Conservation (phyloP, 2,113 vertebrate species). For the Gymnogyps californianus region DNA sequence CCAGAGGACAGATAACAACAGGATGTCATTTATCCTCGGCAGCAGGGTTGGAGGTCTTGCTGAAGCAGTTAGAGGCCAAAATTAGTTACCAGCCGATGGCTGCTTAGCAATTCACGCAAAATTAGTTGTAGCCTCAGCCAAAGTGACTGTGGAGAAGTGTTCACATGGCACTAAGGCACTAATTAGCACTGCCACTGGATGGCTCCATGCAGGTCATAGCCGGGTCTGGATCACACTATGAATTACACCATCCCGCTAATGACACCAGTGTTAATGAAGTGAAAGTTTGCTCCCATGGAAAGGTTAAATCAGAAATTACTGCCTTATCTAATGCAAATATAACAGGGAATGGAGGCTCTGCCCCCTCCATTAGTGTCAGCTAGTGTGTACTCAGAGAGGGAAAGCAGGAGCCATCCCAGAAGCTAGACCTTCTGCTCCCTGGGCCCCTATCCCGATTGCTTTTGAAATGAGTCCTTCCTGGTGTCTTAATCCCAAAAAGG, state of each 20-base stretch:
- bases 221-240: not conserved
- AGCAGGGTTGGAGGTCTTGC: not conserved
- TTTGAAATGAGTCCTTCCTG: not conserved
- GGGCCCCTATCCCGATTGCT: accelerated
- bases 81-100: not conserved
- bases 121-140: not conserved
- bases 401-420: not conserved
- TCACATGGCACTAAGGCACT: not conserved
- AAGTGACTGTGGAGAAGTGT: not conserved
- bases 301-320: not conserved
- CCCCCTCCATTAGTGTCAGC: not conserved
- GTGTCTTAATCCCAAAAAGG: not conserved
- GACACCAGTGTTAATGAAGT: not conserved
- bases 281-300: not conserved
- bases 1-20: slow-evolving; percentile 8
- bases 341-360: not conserved
- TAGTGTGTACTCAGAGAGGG: not conserved
- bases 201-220: not conserved
- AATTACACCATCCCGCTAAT: not conserved
- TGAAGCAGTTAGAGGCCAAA: not conserved
- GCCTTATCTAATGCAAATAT: not conserved
- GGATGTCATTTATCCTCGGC: slow-evolving; percentile 9
- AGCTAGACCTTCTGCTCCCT: not conserved
- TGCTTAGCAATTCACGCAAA: not conserved
- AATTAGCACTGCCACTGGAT: not conserved